Base-by-base conservation (phyloP, 2,888 invertebrate genomes). In the Oscheius sp. region DNA sequence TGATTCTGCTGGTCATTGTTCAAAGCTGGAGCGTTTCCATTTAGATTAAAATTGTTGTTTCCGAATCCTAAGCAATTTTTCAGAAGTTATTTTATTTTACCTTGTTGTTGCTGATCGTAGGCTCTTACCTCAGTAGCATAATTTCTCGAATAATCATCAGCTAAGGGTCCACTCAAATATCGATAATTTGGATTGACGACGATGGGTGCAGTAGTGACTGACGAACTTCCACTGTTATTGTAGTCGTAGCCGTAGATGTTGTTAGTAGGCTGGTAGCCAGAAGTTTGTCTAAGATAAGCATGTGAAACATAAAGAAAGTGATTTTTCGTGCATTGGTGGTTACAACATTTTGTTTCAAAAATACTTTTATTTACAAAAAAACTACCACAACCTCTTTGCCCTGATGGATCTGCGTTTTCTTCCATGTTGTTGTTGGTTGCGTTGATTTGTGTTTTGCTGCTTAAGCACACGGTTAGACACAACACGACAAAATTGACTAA, bases 181-280 rank as follows among this genome's bases (percentile, higher is more conserved):
- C 71, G 71, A 57, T 76, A 76, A 44, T 76, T 76, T 2, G 76
- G 76, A 32, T 76, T 76, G 65, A 73, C 68, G 2, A 76, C 76
- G 38, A 74, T 32, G 36, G 51, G 50, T 17, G 63, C 68, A 9
- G 72, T 72, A 33, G 67, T 70, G 20, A 51, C 61, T 14, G 70
- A 59, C 38, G 66, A 67, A 20, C 67, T 72, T 32, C 70, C 67
- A 6, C 24, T 24, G 33, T 54, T 54, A 54, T 36, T 54, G 54
- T 75, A 75, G 56, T 73, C 56, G 51, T 74, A 74, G 2, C 77
- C 77, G 62, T 78, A 78, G 54, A 78, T 78, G 71, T 78, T 75
- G 12, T 66, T 57, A 20, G 66, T 66, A 17, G 66, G 66, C 17
- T 54, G 56, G 32, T 66, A 66, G 17, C 51, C 51, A 28, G 51